Base-by-base conservation (phyloP, 2,113 vertebrate species). In the Lampris incognitus region DNA sequence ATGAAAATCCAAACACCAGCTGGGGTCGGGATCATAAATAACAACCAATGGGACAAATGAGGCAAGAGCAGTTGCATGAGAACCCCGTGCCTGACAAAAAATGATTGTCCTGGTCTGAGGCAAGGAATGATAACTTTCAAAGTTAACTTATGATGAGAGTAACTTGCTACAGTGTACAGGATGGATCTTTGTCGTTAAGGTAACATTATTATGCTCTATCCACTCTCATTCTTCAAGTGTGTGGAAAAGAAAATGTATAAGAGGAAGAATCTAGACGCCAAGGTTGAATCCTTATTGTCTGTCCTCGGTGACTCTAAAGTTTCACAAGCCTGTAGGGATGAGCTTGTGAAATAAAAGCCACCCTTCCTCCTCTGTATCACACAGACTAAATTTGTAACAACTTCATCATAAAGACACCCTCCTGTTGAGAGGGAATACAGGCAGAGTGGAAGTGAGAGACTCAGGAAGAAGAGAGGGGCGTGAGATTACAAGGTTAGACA, bases 261-360 rank as follows among this genome's bases (percentile, higher is more conserved):
- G 9, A 79, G 69, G 36, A 80, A 74, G 83, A 84, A 79, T 73
- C 71, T 68, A 68, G 87, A 88, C 76, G 83, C 87, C 88, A 81
- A 83, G n/a, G 78, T 81, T 85, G 66, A 85, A 79, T 69, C 69
- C 50, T 75, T 44, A 70, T 66, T 64, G 76, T 89, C 86, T 83
- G 82, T 72, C 84, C 86, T 5, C 57, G 65, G 69, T 77, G 69
- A 59, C 78, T 89, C 88, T 91, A 84, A 69, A 61, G 82, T 93
- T 91, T 93, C 88, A 88, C 73, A 41, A 85, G 89, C 80, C 76
- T 78, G 69, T 72, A 37, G 80, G 83, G 89, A 90, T 69, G 85
- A 83, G 85, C 83, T 69, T 6, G 85, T 88, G 91, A 93, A 92
- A 93, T 77, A 71, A 78, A 89, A 89, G 66, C 85, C 76, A 51